These are phyloP conservation scores for Sebastes paucispinis DNA, from an alignment of 2,797 vertebrate genomes.

Conservation along the genomic window DNA sequence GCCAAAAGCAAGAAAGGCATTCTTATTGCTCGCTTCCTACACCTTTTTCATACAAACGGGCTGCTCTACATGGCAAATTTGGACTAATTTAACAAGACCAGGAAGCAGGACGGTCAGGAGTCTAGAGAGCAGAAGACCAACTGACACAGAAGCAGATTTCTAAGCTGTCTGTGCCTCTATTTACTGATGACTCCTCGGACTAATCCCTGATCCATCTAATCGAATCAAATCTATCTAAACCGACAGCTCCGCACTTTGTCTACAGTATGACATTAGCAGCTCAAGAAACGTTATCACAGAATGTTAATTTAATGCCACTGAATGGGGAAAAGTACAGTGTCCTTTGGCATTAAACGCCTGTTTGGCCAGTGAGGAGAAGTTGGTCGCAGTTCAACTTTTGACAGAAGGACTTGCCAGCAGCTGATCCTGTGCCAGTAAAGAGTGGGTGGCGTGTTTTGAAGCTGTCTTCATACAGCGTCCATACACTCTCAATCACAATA, in stretches of 20 bases:
- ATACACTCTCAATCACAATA: neutral
- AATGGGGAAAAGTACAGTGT: neutral
- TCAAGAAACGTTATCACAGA: neutral
- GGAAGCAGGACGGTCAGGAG: neutral
- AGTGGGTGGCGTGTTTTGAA: constrained; percentile 25
- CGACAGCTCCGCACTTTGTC: neutral
- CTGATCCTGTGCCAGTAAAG: constrained; percentile 20
- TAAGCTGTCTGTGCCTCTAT: neutral
- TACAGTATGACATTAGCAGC: neutral
- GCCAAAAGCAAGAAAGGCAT: no score
- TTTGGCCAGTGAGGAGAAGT: neutral
- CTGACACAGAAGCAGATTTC: neutral
- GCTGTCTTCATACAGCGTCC: constrained; percentile 3
- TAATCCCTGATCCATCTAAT: constrained; percentile 30
- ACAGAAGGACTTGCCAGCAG: constrained; percentile 1
- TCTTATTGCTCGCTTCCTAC: no score
- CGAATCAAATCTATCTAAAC: constrained; percentile 17
- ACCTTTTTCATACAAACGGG: no score
- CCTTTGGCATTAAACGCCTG: neutral
- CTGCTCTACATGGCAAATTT: neutral
- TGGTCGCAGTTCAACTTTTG: constrained; percentile 4
- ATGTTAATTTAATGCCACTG: neutral
- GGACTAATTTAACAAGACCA: neutral
- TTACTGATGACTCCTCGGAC: constrained; percentile 13
- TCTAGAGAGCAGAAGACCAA: constrained; percentile 6